phyloP scores from a whole-genome alignment of 1,140 invertebrate genomes.

The Neuroterus valhalla region DNA sequence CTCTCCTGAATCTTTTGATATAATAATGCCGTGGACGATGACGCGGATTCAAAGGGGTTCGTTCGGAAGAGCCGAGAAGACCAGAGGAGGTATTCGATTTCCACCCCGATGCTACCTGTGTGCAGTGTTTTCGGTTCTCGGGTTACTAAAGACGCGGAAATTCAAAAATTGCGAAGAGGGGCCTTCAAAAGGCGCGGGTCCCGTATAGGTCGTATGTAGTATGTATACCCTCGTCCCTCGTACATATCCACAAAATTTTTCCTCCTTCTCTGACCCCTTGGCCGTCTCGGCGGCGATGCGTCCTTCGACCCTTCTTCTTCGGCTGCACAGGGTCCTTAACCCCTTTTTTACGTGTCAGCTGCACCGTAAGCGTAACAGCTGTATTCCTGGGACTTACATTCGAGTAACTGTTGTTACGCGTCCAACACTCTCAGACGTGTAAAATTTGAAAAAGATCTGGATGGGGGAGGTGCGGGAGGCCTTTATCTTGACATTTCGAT shows the following conservation, averaged over 20 bases:
- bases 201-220: conserved; percentile 41
- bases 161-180: conserved; percentile 70
- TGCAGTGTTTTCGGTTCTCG: conserved; percentile 71
- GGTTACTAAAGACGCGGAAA: conserved; percentile 74
- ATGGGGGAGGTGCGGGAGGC: conserved; percentile 47
- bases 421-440: neutral
- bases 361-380: conserved; percentile 69
- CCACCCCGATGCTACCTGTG: conserved; percentile 62
- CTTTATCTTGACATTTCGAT: conserved; percentile 54
- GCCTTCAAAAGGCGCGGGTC: conserved; percentile 49
- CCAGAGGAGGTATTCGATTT: conserved; percentile 54
- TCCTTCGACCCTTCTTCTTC: conserved; percentile 55
- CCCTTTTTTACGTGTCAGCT: conserved; percentile 73
- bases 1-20: conserved; percentile 39
- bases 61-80: conserved; percentile 34
- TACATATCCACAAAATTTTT: conserved; percentile 43
- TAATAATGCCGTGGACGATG: conserved; percentile 37
- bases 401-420: conserved; percentile 50
- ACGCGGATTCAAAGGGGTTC: conserved; percentile 65
- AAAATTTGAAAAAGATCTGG: conserved; percentile 46
- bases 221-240: conserved; percentile 13
- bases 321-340: conserved; percentile 66
- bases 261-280: conserved; percentile 48
- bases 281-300: conserved; percentile 50
- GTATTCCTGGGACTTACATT: conserved; percentile 61